These are phyloP conservation scores for Pristionchus fissidentatus DNA, from an alignment of 2,888 invertebrate species.

Conservation along the genomic window DNA sequence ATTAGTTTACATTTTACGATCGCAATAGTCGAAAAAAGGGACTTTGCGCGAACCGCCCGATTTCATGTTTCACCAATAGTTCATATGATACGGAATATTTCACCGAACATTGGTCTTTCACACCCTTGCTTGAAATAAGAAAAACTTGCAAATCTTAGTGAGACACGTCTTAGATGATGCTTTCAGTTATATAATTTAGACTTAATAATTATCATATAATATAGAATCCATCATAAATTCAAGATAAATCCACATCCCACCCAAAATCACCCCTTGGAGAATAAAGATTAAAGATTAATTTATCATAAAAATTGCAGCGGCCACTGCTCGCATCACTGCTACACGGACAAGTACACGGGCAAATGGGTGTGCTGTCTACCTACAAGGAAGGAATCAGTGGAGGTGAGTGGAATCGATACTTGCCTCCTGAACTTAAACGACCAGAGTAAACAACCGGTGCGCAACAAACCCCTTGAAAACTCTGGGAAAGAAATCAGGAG, in stretches of 20 bases:
- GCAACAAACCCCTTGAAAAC: no score
- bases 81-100: no score
- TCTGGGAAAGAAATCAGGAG: no score
- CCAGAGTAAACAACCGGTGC: neutral
- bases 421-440: neutral
- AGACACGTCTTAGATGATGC: no score
- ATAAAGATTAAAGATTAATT: neutral
- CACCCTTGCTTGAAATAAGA: no score
- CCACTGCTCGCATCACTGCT: neutral
- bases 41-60: no score
- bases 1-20: neutral
- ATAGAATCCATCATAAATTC: neutral
- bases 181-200: no score
- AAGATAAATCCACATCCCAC: neutral
- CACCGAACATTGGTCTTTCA: no score
- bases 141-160: no score
- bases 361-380: conserved; percentile 20
- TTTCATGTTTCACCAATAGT: no score
- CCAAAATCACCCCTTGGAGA: neutral
- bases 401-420: neutral
- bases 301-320: neutral
- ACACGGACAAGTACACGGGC: conserved; percentile 17
- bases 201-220: no score
- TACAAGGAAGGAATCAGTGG: neutral
- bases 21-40: no score